Evolutionary conservation across 2,113 vertebrate genomes (phyloP), one percentile per base, ranked within the genome.

Genomic region (Ammodramus savannarum): DNA sequence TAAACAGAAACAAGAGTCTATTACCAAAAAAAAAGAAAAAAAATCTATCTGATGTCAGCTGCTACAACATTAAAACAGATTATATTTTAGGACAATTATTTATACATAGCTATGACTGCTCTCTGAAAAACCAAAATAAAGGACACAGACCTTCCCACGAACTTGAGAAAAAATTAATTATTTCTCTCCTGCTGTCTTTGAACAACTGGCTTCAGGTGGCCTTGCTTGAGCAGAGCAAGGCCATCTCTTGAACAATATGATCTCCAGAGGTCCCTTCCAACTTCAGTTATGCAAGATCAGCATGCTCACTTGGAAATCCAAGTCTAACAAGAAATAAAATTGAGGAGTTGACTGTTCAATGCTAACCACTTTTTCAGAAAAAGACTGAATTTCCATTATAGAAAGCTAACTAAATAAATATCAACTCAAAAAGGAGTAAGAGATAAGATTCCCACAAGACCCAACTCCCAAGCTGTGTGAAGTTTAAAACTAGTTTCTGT

Each of bases 1-100:
- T 85, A 96, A 95, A 77, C 66, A 89, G 49, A 81, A 80, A 94
- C 5, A 52, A 94, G 16, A 86, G 44, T 7, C 62, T 63, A 55
- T 38, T 18, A 23, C 5, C 11, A 48, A 55, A 19, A 9, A 8
- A 17, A 22, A 21, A 31, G 31, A 65, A 27, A 17, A 34, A 55
- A 23, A 23, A 59, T 22, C 10, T 49, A 52, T 38, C 32, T 63
- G 14, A 71, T 67, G 27, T 38, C 63, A 89, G 55, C n/a, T 95
- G 36, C 61, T 76, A 22, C 25, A 57, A 43, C 22, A 66, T 54
- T 65, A 78, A 80, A 88, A 74, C 2, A 88, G 25, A 4, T 32
- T 79, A 41, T 67, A 67, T 85, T 77, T 92, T 49, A 76, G 39
- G 31, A 55, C 22, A 73, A 26, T 66, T 87, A 61, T 38, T 74